Percentiles rank a stretch among this genome's conserved stretches.
Conservation (phyloP, 1,140 invertebrate species). For the Lasioglossum albipes region DNA sequence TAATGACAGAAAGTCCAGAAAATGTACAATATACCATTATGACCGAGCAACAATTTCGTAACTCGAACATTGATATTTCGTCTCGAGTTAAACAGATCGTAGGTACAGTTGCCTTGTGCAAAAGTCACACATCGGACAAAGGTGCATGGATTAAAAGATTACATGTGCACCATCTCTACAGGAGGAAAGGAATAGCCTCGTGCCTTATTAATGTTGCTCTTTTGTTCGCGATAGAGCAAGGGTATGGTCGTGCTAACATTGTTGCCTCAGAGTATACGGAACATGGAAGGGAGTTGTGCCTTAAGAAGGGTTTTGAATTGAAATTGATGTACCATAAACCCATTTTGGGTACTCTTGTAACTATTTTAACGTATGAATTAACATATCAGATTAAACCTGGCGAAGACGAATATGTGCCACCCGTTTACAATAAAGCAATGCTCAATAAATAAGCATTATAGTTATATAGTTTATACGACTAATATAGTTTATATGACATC, state of each 20-base stretch:
- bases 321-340: constrained; percentile 80
- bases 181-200: constrained; percentile 77
- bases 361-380: constrained; percentile 78
- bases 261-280: constrained; percentile 81
- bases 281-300: constrained; percentile 77
- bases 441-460: constrained; percentile 27
- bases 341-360: constrained; percentile 76
- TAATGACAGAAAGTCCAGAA: constrained; percentile 62
- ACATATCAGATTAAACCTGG: constrained; percentile 74
- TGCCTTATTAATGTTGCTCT: constrained; percentile 77
- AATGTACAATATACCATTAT: constrained; percentile 73
- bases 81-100: constrained; percentile 75
- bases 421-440: constrained; percentile 18
- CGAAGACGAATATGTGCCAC: constrained; percentile 61
- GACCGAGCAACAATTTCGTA: constrained; percentile 71
- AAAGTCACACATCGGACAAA: constrained; percentile 75
- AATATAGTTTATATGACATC: background rate
- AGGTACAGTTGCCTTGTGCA: constrained; percentile 77
- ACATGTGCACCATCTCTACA: constrained; percentile 77
- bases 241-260: constrained; percentile 78
- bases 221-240: constrained; percentile 78
- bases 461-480: background rate
- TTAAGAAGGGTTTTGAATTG: constrained; percentile 81
- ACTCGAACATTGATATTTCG: constrained; percentile 69
- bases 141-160: constrained; percentile 81